Conservation (phyloP, 1,140 invertebrate species). For the Pristionchus pacificus region DNA sequence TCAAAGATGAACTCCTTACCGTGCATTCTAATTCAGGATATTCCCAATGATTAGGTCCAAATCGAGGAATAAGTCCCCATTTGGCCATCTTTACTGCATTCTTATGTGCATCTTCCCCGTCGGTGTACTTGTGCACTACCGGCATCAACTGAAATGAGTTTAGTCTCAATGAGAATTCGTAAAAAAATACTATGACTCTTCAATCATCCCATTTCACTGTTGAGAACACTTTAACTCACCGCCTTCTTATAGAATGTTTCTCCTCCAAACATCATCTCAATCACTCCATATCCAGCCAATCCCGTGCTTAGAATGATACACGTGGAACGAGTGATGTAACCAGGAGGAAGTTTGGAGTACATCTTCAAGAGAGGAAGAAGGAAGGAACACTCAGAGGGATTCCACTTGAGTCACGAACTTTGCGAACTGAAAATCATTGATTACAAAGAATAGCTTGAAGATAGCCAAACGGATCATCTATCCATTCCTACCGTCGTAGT, state of each 20-base stretch:
- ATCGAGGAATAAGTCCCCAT: constrained; percentile 34
- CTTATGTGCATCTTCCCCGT: constrained; percentile 47
- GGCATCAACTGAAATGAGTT: constrained; percentile 37
- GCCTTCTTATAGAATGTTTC: constrained; percentile 48
- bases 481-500: too few species aligned
- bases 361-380: constrained; percentile 15
- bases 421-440: too few species aligned
- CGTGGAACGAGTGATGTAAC: constrained; percentile 44
- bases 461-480: too few species aligned
- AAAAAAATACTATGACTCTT: too few species aligned
- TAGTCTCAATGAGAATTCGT: neutral
- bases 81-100: constrained; percentile 37
- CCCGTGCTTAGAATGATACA: constrained; percentile 27
- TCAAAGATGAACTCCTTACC: neutral
- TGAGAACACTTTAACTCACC: neutral
- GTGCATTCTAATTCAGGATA: constrained; percentile 51
- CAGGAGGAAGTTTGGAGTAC: constrained; percentile 39
- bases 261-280: constrained; percentile 41
- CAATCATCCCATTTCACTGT: neutral
- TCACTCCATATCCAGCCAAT: constrained; percentile 21
- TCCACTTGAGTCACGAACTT: too few species aligned
- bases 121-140: constrained; percentile 37
- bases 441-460: too few species aligned
- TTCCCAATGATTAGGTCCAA: constrained; percentile 48
- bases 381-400: too few species aligned